Evolutionary conservation across 1,140 invertebrate genomes (phyloP), one percentile per base, ranked within the genome.

Genomic region (Ceratitis capitata): DNA sequence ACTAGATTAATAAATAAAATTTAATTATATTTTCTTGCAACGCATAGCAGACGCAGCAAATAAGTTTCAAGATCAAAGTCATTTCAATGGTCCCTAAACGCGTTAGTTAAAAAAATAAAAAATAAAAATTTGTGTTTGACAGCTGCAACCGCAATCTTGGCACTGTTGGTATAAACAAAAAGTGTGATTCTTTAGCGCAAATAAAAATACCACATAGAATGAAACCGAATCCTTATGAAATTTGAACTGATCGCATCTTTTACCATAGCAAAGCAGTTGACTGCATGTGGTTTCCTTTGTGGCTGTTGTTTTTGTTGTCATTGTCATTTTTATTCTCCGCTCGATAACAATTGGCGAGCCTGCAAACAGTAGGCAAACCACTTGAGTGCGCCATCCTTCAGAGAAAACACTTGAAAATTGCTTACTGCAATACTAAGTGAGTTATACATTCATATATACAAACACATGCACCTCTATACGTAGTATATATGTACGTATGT

Each of bases 111-210:
- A 23, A 4, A n/a, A 42, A 74, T 74, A 9, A 78, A n/a, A n/a
- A 19, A 26, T 78, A 35, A 9, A 61, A 61, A 74, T 26, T 2
- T 64, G 12, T 45, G 35, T 78, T 78, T 23, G 69, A 78, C 69
- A 78, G 42, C 19, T 78, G 69, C 39, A 23, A 45, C n/a, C 69
- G 32, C 69, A 45, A 32, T 3, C n/a, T n/a, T n/a, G 42, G 39
- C 69, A 78, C 69, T 45, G 39, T 78, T 78, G 42, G 39, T 78
- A 19, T 78, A 78, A 78, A 78, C n/a, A 78, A n/a, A n/a, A n/a
- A n/a, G n/a, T n/a, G n/a, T n/a, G n/a, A n/a, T n/a, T n/a, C n/a
- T n/a, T n/a, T n/a, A n/a, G n/a, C n/a, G n/a, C n/a, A n/a, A n/a
- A n/a, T 2, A 45, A 42, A 45, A 23, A 35, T 14, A 64, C 9